A percentile compares a stretch with the other conserved stretches of the same genome.
Conservation (phyloP, 2,797 vertebrate species). For the Chelonia mydas region DNA sequence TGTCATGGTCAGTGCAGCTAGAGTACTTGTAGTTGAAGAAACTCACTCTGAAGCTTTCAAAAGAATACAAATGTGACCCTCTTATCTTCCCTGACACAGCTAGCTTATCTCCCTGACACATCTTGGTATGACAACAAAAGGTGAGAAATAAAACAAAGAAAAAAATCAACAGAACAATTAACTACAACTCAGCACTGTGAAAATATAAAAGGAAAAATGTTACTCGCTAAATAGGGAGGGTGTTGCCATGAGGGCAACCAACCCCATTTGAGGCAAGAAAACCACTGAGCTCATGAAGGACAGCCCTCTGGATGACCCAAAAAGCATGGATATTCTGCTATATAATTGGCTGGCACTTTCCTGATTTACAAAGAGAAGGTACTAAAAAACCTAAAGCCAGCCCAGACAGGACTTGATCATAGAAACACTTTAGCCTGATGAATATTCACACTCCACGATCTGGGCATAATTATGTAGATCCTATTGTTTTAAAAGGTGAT, state of each 20-base stretch:
- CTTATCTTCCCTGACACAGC: not conserved
- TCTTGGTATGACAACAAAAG: not conserved
- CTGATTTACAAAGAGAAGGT: not conserved
- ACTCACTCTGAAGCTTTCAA: not conserved
- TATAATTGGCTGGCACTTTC: not conserved
- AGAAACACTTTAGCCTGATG: not conserved
- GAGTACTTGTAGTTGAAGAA: not conserved
- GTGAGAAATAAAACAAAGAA: not conserved
- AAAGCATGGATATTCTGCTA: not conserved
- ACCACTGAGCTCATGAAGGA: not conserved
- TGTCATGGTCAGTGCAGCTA: not conserved
- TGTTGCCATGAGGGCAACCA: not conserved
- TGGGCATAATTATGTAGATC: not conserved
- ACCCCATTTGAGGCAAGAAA: not conserved
- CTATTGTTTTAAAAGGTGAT: conserved; percentile 17
- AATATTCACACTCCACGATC: not conserved
- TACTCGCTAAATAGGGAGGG: not conserved
- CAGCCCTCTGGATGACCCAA: not conserved
- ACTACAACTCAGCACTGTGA: not conserved
- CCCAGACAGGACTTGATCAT: not conserved
- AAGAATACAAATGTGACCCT: not conserved
- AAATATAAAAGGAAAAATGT: not conserved
- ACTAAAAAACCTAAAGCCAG: not conserved
- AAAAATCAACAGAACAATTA: not conserved
- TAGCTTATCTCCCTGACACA: not conserved